Evolutionary conservation across 2,888 invertebrate species (phyloP), one percentile per base, ranked within the genome.

Genomic region (Andrena haemorrhoa): DNA sequence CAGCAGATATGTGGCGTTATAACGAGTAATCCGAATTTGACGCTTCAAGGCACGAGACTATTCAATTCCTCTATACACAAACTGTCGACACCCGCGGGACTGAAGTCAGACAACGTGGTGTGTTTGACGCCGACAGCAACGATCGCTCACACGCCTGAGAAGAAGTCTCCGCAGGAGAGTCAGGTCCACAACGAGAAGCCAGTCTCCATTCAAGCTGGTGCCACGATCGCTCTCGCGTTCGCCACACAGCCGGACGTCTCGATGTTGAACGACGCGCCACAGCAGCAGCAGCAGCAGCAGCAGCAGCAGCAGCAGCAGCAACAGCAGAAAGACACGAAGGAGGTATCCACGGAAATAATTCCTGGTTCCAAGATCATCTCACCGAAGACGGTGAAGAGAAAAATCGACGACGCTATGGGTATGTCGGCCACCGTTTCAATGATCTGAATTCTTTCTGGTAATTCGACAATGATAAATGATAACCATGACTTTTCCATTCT

Each of bases 1-100:
- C 93, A 92, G 56, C 92, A 92, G 61, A 91, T 93, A 29, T 93
- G 94, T 74, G 92, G 94, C 0, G 94, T 94, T 0, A 94, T 94
- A 49, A 92, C 94, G 10, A 94, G 93, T 79, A 94, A 92, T 85
- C 92, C 93, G 0, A 93, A 92, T 83, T 68, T 93, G n/a, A 79
- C 89, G 8, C 86, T 91, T 7, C 93, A 93, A 56, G 85, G 91
- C 2, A 89, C 93, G 47, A 89, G 94, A 70, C 78, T 94, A 23
- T 93, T 92, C 66, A 94, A 93, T 64, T 93, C 94, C 3, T 88
- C 92, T 12, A 92, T 92, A 53, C 91, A 91, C 4, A 93, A 93
- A 84, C 51, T 92, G 8, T 83, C 90, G 5, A 79, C 88, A 1
- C 84, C 90, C 1, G 35, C 86, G 1, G 86, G 82, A 1, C 53